Evolutionary conservation across 2,888 invertebrate genomes (phyloP), one percentile per base, ranked within the genome.

Genomic region (Quadriops clusia): DNA sequence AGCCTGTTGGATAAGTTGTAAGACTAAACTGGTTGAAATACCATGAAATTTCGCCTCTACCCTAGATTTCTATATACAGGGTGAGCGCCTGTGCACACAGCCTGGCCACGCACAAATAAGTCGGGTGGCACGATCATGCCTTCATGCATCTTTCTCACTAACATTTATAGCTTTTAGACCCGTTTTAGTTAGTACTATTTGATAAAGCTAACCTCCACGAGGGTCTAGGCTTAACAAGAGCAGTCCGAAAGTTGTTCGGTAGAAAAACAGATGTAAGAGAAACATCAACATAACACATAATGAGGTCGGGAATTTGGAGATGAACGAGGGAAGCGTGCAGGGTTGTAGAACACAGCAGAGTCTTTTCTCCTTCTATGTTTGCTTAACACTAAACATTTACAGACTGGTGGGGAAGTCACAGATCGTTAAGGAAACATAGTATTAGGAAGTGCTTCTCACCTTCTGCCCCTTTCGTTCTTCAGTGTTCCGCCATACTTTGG

Each of bases 401-500:
- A 24, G 16, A 29, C 14, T 31, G 25, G 27, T 32, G 14, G 14
- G 27, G 18, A 17, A 27, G 27, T 26, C 20, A 11, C 17, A 31
- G 17, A 27, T 29, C 36, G 44, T 45, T 43, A 42, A 43, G 38
- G 38, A 40, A 39, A 42, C 42, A 41, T 29, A 34, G 33, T 37
- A 40, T 30, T 44, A 13, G 26, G 22, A 23, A 23, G 15, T 32
- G 23, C 9, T 44, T 75, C 84, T 85, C 84, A 95, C 95, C 95
- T 94, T 87, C 97, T 87, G 76, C 97, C 95, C 75, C 91, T 87
- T 79, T 97, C 97, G 77, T 95, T 94, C 84, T 97, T 95, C 82
- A 93, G 90, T 70, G 94, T 90, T 72, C 97, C 97, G 73, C 94
- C 94, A 77, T 98, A 98, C 79, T 97, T 95, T 75, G 95, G 93